A percentile compares a stretch with the other conserved stretches of the same genome.
Evolutionary conservation across 2,888 invertebrate genomes (phyloP).

Genomic region (Ctenicera cuprea): DNA sequence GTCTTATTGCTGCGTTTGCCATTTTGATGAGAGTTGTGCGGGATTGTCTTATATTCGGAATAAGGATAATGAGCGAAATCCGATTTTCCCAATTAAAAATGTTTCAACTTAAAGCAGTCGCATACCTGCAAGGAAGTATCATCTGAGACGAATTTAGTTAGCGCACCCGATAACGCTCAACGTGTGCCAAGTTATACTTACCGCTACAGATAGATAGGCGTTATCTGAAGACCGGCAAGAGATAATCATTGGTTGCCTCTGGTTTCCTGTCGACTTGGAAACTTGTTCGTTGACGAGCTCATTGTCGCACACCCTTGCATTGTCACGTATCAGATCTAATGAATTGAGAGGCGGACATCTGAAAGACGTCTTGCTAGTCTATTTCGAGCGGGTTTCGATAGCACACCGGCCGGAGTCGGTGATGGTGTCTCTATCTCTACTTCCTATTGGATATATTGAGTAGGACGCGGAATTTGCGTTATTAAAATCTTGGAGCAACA

Average conservation of each 20-base stretch:
- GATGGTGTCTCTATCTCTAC: slow-evolving; percentile 39
- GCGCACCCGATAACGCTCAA: slow-evolving; percentile 41
- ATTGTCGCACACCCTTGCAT: slow-evolving; percentile 69
- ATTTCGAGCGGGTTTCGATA: slow-evolving; percentile 54
- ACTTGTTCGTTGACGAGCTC: slow-evolving; percentile 69
- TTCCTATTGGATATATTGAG: slow-evolving; percentile 39
- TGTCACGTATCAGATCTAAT: slow-evolving; percentile 65
- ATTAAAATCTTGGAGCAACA: slow-evolving; percentile 23
- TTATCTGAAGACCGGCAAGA: slow-evolving; percentile 67
- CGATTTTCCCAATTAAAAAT: slow-evolving; percentile 75
- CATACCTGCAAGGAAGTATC: slow-evolving; percentile 59
- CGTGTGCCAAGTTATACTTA: slow-evolving; percentile 43
- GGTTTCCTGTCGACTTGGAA: slow-evolving; percentile 71
- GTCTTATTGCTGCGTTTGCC: slow-evolving; percentile 63
- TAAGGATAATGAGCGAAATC: slow-evolving; percentile 73
- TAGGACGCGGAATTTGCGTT: slow-evolving; percentile 23
- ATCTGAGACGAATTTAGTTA: slow-evolving; percentile 43
- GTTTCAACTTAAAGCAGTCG: slow-evolving; percentile 63
- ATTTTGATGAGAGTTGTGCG: slow-evolving; percentile 62
- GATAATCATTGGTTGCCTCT: slow-evolving; percentile 70
- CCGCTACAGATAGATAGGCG: slow-evolving; percentile 43
- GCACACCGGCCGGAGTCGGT: slow-evolving; percentile 46
- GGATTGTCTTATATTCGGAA: slow-evolving; percentile 66
- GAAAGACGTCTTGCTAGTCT: slow-evolving; percentile 50
- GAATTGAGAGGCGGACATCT: slow-evolving; percentile 60